These are phyloP conservation scores for Antennarius striatus DNA, from an alignment of 2,113 vertebrate genomes.

Conservation along the genomic window DNA sequence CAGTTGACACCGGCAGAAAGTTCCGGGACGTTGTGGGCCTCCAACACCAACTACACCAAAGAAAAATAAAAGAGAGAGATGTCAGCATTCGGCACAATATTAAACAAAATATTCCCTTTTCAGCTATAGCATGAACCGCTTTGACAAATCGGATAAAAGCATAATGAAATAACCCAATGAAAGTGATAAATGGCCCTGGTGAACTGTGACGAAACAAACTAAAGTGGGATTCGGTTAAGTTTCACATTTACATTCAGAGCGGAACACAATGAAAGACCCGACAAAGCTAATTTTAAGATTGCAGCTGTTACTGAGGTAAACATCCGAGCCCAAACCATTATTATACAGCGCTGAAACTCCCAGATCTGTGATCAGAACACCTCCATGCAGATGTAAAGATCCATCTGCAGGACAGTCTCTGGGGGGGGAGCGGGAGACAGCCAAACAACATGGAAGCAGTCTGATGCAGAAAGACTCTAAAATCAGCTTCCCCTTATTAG, in stretches of 20 bases:
- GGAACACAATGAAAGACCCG: too few relatives aligned
- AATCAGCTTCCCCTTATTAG: slow-evolving; percentile 3
- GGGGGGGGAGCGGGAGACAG: slow-evolving; percentile 18
- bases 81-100: background rate
- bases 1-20: slow-evolving; percentile 96
- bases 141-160: background rate
- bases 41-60: slow-evolving; percentile 87
- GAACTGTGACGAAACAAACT: too few relatives aligned
- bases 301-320: too few relatives aligned
- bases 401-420: slow-evolving; percentile 30
- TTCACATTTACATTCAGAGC: too few relatives aligned
- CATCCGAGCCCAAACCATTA: too few relatives aligned
- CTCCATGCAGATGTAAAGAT: slow-evolving; percentile 22
- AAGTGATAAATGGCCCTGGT: background rate
- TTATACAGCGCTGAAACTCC: too few relatives aligned
- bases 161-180: background rate
- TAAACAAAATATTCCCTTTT: background rate
- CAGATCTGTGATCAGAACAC: too few relatives aligned
- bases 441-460: slow-evolving; percentile 5
- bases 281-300: too few relatives aligned
- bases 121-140: background rate
- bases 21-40: slow-evolving; percentile 97
- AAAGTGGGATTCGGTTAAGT: too few relatives aligned
- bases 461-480: slow-evolving; percentile 8
- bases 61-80: background rate